Conservation (phyloP, 2,888 invertebrate species). For the Cylindroiulus punctatus region DNA sequence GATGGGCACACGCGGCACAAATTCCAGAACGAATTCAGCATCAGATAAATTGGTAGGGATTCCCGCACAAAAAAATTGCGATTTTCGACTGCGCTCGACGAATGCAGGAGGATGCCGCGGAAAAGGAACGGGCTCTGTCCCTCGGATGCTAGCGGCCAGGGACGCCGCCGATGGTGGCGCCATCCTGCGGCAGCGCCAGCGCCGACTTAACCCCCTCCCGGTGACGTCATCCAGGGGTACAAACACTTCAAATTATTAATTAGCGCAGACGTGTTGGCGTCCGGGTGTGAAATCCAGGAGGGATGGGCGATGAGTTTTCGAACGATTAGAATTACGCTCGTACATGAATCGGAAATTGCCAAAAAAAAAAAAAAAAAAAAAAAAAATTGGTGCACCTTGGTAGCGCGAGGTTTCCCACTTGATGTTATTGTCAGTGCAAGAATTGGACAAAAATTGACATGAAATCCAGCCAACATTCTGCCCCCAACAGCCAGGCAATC, state of each 20-base stretch:
- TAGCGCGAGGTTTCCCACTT: no score
- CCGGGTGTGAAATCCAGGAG: background rate
- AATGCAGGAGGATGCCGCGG: constrained; percentile 33
- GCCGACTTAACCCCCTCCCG: background rate
- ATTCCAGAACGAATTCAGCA: constrained; percentile 98
- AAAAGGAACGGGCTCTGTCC: constrained; percentile 24
- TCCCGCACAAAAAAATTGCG: constrained; percentile 27
- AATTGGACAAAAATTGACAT: no score
- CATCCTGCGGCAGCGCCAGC: background rate
- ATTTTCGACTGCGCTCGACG: constrained; percentile 17
- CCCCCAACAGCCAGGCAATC: no score
- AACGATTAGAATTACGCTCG: no score
- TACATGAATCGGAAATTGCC: no score
- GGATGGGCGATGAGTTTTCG: background rate
- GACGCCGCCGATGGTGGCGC: background rate
- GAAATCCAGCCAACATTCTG: no score
- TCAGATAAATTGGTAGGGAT: constrained; percentile 64
- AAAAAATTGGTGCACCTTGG: no score
- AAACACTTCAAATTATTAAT: constrained; percentile 17
- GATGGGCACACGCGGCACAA: constrained; percentile 96
- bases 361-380: no score
- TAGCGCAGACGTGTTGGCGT: background rate
- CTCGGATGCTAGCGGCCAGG: constrained; percentile 1
- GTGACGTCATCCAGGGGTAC: background rate
- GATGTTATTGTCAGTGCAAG: no score